Evolutionary conservation across 2,797 vertebrate genomes (phyloP).

Genomic region (Acrossocheilus wenchowensis): DNA sequence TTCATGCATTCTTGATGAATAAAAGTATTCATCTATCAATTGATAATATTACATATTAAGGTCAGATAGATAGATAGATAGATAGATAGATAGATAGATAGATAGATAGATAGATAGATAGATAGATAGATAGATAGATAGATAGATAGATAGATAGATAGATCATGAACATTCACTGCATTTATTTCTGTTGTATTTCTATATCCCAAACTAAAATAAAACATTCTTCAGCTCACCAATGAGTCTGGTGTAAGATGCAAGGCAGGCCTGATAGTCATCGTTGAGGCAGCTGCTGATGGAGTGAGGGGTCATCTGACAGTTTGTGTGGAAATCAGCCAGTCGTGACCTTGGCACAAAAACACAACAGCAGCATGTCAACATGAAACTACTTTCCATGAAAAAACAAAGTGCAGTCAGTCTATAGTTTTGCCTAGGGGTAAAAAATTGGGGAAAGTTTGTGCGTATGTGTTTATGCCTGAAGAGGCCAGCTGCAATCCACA

Average conservation of each 20-base stretch:
- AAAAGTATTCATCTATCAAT: no score
- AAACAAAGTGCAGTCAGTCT: constrained; percentile 16
- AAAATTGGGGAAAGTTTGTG: constrained; percentile 64
- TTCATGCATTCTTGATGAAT: no score
- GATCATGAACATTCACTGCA: background rate
- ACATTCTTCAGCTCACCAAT: constrained; percentile 85
- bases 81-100: no score
- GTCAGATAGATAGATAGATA: no score
- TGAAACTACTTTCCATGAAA: background rate
- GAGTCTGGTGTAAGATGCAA: constrained; percentile 89
- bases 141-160: no score
- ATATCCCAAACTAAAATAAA: constrained; percentile 54
- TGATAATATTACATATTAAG: no score
- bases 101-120: no score
- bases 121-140: no score
- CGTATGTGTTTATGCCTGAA: constrained; percentile 66
- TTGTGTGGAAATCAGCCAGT: constrained; percentile 91
- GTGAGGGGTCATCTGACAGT: constrained; percentile 85
- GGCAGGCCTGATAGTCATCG: constrained; percentile 90
- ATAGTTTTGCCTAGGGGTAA: constrained; percentile 14
- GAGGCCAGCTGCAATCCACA: constrained; percentile 15
- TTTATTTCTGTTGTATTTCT: background rate
- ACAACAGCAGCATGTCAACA: constrained; percentile 49
- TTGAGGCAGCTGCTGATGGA: constrained; percentile 87
- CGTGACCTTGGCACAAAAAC: constrained; percentile 82